phyloP scores from a whole-genome alignment of 2,888 invertebrate genomes.

The Morinoia aosen region DNA sequence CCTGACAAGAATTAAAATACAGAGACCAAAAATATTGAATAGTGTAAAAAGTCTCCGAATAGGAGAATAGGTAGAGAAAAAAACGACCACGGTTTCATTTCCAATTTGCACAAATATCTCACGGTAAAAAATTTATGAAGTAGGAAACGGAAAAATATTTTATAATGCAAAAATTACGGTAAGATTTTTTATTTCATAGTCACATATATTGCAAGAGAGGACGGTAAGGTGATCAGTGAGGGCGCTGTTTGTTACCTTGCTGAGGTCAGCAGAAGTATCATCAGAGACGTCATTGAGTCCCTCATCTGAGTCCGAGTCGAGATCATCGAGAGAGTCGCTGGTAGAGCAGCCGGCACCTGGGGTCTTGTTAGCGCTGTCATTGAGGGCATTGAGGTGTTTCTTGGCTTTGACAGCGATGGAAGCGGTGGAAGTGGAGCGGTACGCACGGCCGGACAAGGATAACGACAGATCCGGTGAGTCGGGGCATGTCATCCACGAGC shows the following conservation, averaged over 20 bases:
- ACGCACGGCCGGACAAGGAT: conserved; percentile 57
- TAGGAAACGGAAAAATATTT: neutral
- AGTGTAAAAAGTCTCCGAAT: neutral
- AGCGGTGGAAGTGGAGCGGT: conserved; percentile 60
- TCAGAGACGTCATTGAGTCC: conserved; percentile 59
- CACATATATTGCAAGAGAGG: neutral
- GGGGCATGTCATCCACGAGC: conserved; percentile 7
- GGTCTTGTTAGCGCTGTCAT: conserved; percentile 46
- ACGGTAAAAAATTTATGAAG: neutral
- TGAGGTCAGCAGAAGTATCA: conserved; percentile 66
- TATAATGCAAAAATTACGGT: neutral
- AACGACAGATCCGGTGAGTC: conserved; percentile 53
- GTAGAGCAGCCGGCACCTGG: conserved; percentile 54
- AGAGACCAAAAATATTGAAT: neutral
- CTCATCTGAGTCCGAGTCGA: conserved; percentile 61
- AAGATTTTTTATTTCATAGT: neutral
- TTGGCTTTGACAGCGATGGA: conserved; percentile 65
- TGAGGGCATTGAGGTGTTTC: conserved; percentile 61
- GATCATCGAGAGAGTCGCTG: conserved; percentile 56
- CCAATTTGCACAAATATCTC: neutral
- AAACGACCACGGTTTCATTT: neutral
- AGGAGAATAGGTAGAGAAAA: neutral
- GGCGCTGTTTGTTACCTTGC: conserved; percentile 61
- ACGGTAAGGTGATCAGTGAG: neutral
- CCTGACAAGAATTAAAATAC: neutral